Evolutionary conservation across 1,140 invertebrate species (phyloP), one percentile per base, ranked within the genome.

Genomic region (Drosophila carrolli): DNA sequence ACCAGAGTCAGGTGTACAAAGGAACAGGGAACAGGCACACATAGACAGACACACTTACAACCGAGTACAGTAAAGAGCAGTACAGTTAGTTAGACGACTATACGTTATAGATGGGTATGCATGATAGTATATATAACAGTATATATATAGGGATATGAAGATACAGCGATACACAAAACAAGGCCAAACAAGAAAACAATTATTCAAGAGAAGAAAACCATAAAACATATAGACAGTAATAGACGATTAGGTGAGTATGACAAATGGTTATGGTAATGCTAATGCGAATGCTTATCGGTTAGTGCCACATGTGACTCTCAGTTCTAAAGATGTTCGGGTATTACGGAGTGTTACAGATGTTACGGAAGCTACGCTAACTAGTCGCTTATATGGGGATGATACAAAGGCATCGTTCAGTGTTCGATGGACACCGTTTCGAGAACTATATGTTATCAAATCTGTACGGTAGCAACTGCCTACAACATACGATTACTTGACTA

Each of bases 31-130:
- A 71, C 72, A 75, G 70, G 68, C 56, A 72, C 55, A 73, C 58
- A 63, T 68, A 56, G 58, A 75, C 72, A 76, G 72, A 59, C 73
- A 67, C 72, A 67, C 73, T 76, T 75, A 50, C 67, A 67, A 67
- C 63, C 61, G 61, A 66, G 60, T 67, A 67, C 63, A 71, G 67
- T 71, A 23, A 66, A 71, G 67, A 71, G 65, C 70, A 76, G 61
- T 76, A 76, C 73, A 75, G 72, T 75, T 58, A 74, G 59, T 71
- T 71, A 71, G 65, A 58, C 66, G 29, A 71, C 67, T 56, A 56
- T 71, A 71, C 56, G 53, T 48, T 68, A 56, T 50, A 71, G 66
- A 71, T 71, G 67, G 53, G 14, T 58, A 71, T 71, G 67, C 65
- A 71, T 53, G 67, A 71, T 50, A 70, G 43, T 57, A 47, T 38